These are phyloP conservation scores for Drosophila ohnishii DNA, from an alignment of 1,140 invertebrate genomes.

Conservation along the genomic window DNA sequence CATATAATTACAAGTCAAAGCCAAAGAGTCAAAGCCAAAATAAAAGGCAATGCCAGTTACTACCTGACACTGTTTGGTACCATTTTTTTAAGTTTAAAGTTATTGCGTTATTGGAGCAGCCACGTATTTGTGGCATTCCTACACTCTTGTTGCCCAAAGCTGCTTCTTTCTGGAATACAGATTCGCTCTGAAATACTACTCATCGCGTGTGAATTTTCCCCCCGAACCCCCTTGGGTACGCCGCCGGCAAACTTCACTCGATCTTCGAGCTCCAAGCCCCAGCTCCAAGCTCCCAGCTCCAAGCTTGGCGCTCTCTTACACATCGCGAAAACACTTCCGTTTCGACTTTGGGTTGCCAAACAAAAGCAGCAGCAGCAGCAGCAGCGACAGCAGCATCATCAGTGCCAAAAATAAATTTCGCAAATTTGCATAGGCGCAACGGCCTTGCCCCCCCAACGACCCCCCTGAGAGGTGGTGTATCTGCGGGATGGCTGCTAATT, in stretches of 20 bases:
- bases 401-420: conserved; percentile 63
- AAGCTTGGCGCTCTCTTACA: conserved; percentile 56
- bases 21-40: not conserved
- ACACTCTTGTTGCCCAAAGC: not conserved
- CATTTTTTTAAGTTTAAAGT: not conserved
- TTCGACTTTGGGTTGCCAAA: conserved; percentile 38
- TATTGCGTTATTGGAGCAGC: not conserved
- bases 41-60: not conserved
- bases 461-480: not conserved
- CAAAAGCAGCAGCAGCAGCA: conserved; percentile 7
- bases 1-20: not conserved
- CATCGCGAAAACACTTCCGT: conserved; percentile 75
- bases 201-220: conserved; percentile 58
- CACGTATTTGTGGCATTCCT: not conserved
- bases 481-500: conserved; percentile 9
- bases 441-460: conserved; percentile 3
- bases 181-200: conserved; percentile 38
- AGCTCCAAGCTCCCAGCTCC: not conserved
- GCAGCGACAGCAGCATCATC: conserved; percentile 19
- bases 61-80: not conserved
- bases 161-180: not conserved
- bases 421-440: conserved; percentile 33
- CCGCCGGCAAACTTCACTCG: conserved; percentile 25
- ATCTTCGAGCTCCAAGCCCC: not conserved
- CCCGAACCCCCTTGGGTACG: not conserved